Evolutionary conservation across 2,888 invertebrate genomes (phyloP).

Genomic region (Drosophila subquinaria): DNA sequence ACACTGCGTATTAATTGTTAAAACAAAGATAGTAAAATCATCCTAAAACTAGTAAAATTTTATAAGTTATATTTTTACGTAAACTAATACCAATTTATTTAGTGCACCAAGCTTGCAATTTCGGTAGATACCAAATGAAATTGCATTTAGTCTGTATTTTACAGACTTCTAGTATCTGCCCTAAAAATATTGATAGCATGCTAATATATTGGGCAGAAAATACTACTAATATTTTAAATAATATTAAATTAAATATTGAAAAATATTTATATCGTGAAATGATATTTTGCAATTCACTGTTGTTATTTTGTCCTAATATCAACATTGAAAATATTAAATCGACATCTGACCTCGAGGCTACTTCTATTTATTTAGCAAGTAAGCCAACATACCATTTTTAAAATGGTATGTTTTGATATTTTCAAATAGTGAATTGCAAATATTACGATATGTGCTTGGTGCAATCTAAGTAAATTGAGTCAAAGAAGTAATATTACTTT

Average conservation of each 20-base stretch:
- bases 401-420: not conserved
- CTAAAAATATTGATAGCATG: not conserved
- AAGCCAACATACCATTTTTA: not conserved
- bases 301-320: not conserved
- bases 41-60: not conserved
- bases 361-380: not conserved
- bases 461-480: not conserved
- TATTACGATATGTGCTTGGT: not conserved
- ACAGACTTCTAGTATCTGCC: not conserved
- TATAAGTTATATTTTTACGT: not conserved
- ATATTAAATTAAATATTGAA: not conserved
- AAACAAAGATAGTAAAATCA: not conserved
- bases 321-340: not conserved
- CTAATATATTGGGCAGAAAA: not conserved
- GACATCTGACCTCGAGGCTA: not conserved
- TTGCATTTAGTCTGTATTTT: not conserved
- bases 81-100: not conserved
- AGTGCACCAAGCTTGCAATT: not conserved
- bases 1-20: not conserved
- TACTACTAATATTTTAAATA: not conserved
- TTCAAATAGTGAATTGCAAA: not conserved
- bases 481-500: no score
- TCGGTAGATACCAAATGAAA: not conserved
- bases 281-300: not conserved
- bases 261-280: not conserved